phyloP scores from a whole-genome alignment of 2,113 vertebrate species.

The Prinia subflava region DNA sequence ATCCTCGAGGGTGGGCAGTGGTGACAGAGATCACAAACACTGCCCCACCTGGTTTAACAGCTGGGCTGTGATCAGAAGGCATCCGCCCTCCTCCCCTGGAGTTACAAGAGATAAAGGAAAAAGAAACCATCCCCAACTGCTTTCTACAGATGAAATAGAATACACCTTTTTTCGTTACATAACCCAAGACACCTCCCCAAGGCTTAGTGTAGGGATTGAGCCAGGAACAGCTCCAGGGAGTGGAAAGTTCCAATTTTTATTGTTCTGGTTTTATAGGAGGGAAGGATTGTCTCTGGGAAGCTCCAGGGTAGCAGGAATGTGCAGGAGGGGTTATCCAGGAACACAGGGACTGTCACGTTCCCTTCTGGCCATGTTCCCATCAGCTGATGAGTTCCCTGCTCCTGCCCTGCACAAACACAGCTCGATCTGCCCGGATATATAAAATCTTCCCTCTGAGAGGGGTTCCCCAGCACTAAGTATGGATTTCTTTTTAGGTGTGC shows the following conservation, averaged over 20 bases:
- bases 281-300: background rate
- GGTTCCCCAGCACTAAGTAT: background rate
- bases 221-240: background rate
- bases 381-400: background rate
- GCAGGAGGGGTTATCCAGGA: background rate
- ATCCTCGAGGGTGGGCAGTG: no score
- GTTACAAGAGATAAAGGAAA: no score
- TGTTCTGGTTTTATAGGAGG: background rate
- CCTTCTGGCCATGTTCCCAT: background rate
- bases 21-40: no score
- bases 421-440: fast-evolving
- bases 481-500: background rate
- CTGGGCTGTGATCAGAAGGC: no score
- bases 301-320: background rate
- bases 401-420: background rate
- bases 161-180: no score
- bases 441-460: background rate
- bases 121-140: no score
- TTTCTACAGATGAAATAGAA: no score
- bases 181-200: no score
- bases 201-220: background rate
- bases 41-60: no score
- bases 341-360: fast-evolving
- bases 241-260: background rate
- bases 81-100: no score